These are phyloP conservation scores for Agapostemon virescens DNA, from an alignment of 2,888 invertebrate genomes.

Conservation along the genomic window DNA sequence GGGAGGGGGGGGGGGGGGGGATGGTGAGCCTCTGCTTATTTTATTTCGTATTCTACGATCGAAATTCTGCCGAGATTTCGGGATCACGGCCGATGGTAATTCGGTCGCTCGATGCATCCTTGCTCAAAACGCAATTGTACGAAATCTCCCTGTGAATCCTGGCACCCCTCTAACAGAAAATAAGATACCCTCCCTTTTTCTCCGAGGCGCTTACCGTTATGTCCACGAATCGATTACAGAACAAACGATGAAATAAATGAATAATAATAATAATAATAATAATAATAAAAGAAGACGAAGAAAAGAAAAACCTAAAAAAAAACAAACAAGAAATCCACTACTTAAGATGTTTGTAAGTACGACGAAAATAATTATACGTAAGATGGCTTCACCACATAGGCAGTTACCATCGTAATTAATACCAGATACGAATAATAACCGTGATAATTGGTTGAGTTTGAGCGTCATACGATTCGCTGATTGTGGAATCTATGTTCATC, in stretches of 20 bases:
- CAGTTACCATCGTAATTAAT: conserved; percentile 59
- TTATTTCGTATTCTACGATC: conserved; percentile 5
- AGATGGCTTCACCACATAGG: conserved; percentile 58
- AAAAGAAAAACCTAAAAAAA: too few species aligned
- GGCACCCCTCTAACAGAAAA: background rate
- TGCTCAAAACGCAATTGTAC: conserved; percentile 37
- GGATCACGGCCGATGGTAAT: background rate
- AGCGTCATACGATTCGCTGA: conserved; percentile 50
- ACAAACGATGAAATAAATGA: conserved; percentile 8
- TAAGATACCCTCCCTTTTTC: conserved; percentile 30
- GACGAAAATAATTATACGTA: conserved; percentile 50
- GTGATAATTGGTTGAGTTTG: conserved; percentile 42
- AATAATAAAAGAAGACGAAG: too few species aligned
- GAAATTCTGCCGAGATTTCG: background rate
- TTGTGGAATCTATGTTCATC: conserved; percentile 65
- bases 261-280: too few species aligned
- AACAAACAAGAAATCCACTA: conserved; percentile 34
- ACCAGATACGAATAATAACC: conserved; percentile 49
- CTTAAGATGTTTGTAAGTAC: conserved; percentile 57
- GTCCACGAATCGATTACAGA: conserved; percentile 53
- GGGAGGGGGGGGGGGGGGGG: background rate
- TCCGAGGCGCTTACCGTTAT: conserved; percentile 41
- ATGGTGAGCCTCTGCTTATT: conserved; percentile 28
- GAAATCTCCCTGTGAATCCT: conserved; percentile 6
- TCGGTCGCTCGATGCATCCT: conserved; percentile 33